Conservation (phyloP, 2,888 invertebrate genomes). For the Sabatieria punctata region DNA sequence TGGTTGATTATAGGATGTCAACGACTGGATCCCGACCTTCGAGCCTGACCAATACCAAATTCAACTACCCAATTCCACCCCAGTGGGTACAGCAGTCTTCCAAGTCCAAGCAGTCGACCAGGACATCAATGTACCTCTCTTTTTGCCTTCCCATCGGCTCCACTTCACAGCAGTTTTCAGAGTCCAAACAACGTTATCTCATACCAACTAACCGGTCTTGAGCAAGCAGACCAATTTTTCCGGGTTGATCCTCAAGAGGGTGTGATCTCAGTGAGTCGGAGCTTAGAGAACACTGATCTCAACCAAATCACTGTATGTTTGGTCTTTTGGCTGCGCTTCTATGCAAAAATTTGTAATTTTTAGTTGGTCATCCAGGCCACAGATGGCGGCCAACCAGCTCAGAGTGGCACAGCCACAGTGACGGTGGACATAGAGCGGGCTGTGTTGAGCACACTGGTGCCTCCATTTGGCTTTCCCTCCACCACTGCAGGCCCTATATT, state of each 20-base stretch:
- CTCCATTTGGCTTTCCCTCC: too few relatives aligned
- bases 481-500: conserved; percentile 15
- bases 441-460: too few relatives aligned
- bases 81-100: conserved; percentile 72
- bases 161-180: conserved; percentile 11
- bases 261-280: conserved; percentile 64
- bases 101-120: conserved; percentile 65
- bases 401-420: conserved; percentile 67
- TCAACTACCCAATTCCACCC: conserved; percentile 75
- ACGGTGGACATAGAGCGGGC: conserved; percentile 25
- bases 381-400: conserved; percentile 67
- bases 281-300: conserved; percentile 58
- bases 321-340: too few relatives aligned
- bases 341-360: too few relatives aligned
- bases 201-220: conserved; percentile 20
- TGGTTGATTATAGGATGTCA: conserved; percentile 39
- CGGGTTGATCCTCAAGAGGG: conserved; percentile 72
- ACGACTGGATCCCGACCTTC: conserved; percentile 80
- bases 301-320: not conserved
- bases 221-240: conserved; percentile 52
- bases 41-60: conserved; percentile 60
- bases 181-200: conserved; percentile 26
- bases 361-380: conserved; percentile 53
- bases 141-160: not conserved
- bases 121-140: conserved; percentile 33